Conservation (phyloP, 2,113 vertebrate genomes). For the Colaptes auratus region DNA sequence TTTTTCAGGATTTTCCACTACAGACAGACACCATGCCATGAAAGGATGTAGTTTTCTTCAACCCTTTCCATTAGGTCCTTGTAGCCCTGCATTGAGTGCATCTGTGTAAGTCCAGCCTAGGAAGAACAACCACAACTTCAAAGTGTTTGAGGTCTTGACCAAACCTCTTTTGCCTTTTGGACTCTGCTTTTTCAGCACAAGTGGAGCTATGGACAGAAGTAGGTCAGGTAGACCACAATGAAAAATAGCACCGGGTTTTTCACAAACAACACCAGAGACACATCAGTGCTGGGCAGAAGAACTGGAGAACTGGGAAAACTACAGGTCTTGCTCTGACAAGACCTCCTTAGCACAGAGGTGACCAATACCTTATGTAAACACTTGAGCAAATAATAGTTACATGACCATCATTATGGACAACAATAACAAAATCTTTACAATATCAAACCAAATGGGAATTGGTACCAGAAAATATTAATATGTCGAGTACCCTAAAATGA, state of each 20-base stretch:
- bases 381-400: neutral
- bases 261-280: neutral
- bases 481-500: neutral
- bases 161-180: neutral
- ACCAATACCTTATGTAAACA: neutral
- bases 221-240: neutral
- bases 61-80: neutral
- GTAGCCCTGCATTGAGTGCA: neutral
- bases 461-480: neutral
- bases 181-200: neutral
- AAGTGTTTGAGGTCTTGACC: neutral
- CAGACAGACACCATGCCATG: neutral
- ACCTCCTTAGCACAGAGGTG: neutral
- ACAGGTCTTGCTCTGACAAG: neutral
- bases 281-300: neutral
- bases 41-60: neutral
- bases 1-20: neutral
- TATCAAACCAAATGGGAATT: neutral
- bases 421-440: neutral
- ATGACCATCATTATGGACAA: fast-evolving
- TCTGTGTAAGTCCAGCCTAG: neutral
- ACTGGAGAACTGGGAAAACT: neutral
- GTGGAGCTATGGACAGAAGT: neutral
- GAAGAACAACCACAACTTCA: neutral
- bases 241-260: neutral